A percentile compares a stretch with the other conserved stretches of the same genome.
phyloP scores from a whole-genome alignment of 23 tunicate genomes.

The Halocynthia aurantium region DNA sequence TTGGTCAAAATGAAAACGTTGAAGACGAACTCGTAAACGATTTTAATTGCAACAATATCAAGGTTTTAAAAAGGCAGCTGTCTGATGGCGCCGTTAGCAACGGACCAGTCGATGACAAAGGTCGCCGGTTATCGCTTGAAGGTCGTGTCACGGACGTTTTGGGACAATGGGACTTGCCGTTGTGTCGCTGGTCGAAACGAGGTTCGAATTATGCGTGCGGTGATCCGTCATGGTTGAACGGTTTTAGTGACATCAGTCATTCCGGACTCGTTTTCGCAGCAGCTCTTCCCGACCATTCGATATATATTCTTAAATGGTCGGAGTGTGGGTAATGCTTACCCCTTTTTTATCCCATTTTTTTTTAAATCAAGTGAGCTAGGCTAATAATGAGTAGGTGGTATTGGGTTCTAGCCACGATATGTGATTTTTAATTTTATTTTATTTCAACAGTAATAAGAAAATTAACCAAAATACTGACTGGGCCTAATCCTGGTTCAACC shows the following conservation, averaged over 20 bases:
- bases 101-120: no score
- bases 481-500: no score
- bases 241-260: constrained; percentile 19
- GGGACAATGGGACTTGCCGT: constrained; percentile 13
- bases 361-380: no score
- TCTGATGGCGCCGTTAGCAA: no score
- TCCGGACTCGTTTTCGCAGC: constrained; percentile 31
- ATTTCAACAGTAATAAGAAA: no score
- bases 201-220: constrained; percentile 30
- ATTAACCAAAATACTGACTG: no score
- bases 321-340: constrained; percentile 4
- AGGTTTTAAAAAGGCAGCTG: background rate
- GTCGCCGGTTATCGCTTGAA: no score
- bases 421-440: no score
- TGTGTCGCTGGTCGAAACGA: constrained; percentile 31
- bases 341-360: no score
- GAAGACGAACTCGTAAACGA: constrained; percentile 22
- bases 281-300: constrained; percentile 19
- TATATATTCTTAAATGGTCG: constrained; percentile 18
- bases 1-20: no score
- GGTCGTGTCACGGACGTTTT: background rate
- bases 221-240: constrained; percentile 27
- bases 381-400: no score
- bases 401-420: no score
- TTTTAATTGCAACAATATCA: constrained; percentile 25